Percentiles rank a stretch among this genome's conserved stretches.
phyloP scores from a whole-genome alignment of 2,797 vertebrate species.

The Hoplostethus mediterraneus region DNA sequence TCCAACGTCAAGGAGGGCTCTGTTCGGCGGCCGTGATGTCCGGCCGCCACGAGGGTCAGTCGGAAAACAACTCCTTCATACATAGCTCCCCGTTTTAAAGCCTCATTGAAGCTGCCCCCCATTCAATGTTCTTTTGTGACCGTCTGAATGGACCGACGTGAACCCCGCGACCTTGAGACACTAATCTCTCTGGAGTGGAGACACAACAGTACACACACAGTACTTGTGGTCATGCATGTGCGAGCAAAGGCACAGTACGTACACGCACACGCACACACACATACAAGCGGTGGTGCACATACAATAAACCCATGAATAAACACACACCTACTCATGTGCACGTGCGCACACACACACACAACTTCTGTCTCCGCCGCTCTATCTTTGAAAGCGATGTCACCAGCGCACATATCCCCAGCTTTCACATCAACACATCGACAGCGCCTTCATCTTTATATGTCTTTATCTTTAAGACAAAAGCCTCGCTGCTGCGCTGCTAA shows the following conservation, averaged over 20 bases:
- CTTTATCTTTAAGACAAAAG: conserved; percentile 74
- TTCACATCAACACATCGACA: conserved; percentile 45
- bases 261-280: neutral
- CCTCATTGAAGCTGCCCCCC: conserved; percentile 51
- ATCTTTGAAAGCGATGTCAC: conserved; percentile 47
- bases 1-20: conserved; percentile 52
- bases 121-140: conserved; percentile 64
- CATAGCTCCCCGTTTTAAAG: conserved; percentile 59
- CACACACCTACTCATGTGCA: neutral
- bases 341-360: neutral
- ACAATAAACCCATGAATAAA: conserved; percentile 43
- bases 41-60: conserved; percentile 47
- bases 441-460: conserved; percentile 43
- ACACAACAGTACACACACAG: conserved; percentile 20
- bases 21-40: conserved; percentile 31
- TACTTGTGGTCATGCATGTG: neutral
- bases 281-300: neutral
- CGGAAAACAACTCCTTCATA: conserved; percentile 64
- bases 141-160: conserved; percentile 65
- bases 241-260: conserved; percentile 2
- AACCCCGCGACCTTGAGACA: conserved; percentile 59
- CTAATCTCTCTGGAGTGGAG: conserved; percentile 34
- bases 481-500: conserved; percentile 55
- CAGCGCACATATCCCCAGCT: conserved; percentile 26
- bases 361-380: conserved; percentile 9